phyloP scores from a whole-genome alignment of 2,113 vertebrate species.

The Corvus hawaiiensis region DNA sequence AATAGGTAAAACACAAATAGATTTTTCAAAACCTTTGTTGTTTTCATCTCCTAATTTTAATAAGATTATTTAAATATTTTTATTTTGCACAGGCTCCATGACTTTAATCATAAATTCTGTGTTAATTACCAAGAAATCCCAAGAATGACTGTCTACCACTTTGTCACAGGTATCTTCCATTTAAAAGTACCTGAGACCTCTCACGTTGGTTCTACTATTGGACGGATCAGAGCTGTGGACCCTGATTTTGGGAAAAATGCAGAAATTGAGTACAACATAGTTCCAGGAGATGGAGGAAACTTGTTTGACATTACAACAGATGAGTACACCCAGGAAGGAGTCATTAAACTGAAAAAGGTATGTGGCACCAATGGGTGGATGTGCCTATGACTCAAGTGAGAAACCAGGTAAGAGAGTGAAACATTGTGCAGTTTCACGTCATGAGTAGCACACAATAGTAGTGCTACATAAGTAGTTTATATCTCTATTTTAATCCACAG shows the following conservation, averaged over 20 bases:
- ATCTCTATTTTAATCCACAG: background rate
- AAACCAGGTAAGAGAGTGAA: background rate
- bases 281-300: constrained; percentile 92
- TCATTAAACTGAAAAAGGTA: constrained; percentile 93
- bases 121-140: background rate
- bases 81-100: background rate
- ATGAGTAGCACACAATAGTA: background rate
- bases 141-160: background rate
- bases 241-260: constrained; percentile 92
- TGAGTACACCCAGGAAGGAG: constrained; percentile 90
- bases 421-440: background rate
- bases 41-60: background rate
- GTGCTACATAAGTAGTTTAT: background rate
- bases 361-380: background rate
- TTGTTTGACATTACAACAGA: constrained; percentile 95
- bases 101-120: background rate
- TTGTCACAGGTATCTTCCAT: constrained; percentile 90
- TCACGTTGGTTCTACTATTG: constrained; percentile 84
- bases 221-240: constrained; percentile 94
- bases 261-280: constrained; percentile 94
- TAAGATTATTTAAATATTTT: background rate
- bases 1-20: background rate
- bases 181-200: constrained; percentile 93
- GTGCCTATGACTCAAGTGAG: background rate
- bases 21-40: background rate